Conservation (phyloP, 2,797 vertebrate genomes). For the Hylomyscus alleni region DNA sequence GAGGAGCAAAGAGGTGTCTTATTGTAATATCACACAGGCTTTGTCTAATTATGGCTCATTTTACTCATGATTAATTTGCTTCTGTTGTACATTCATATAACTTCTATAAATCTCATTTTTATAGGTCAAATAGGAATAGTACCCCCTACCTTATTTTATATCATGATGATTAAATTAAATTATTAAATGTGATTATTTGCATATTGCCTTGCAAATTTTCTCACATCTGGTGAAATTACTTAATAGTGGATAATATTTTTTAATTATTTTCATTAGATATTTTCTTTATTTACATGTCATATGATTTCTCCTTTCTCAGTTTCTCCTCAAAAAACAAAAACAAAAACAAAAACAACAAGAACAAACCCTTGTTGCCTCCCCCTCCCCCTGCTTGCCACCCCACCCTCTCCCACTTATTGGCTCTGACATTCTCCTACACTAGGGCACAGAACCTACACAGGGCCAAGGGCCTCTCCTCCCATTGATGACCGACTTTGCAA, state of each 20-base stretch:
- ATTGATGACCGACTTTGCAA: too few species aligned
- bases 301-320: too few species aligned
- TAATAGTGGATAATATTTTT: conserved; percentile 25
- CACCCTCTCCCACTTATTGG: too few species aligned
- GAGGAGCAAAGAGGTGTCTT: neutral
- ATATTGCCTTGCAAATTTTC: neutral
- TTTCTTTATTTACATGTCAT: too few species aligned
- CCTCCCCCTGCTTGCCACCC: too few species aligned
- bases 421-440: too few species aligned
- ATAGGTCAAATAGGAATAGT: neutral
- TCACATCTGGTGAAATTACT: neutral
- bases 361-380: too few species aligned
- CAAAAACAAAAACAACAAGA: too few species aligned
- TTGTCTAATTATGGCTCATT: neutral
- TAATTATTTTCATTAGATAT: too few species aligned
- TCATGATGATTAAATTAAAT: conserved; percentile 11
- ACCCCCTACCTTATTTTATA: neutral
- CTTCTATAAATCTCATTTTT: conserved; percentile 40
- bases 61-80: neutral
- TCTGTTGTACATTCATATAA: neutral
- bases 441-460: too few species aligned
- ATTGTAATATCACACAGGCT: neutral
- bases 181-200: conserved; percentile 27
- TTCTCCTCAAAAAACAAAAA: too few species aligned
- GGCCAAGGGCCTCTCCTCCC: too few species aligned